A percentile compares a stretch with the other conserved stretches of the same genome.
phyloP scores from a whole-genome alignment of 2,113 vertebrate genomes.

The Cynocephalus volans region DNA sequence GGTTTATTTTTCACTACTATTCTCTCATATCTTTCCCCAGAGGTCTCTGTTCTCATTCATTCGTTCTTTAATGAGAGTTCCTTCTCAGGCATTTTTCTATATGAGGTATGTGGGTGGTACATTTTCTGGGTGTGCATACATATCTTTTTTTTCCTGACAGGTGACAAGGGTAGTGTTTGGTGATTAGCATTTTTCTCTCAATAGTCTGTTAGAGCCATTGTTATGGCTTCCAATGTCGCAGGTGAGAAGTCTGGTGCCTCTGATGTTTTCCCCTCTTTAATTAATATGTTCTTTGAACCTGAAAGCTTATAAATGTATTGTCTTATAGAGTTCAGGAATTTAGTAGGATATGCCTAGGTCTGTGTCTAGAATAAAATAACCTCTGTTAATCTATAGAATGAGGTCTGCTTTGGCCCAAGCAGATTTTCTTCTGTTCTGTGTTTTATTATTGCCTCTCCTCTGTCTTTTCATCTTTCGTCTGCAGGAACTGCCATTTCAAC shows the following conservation, averaged over 20 bases:
- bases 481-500: background rate
- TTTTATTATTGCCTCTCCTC: background rate
- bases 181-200: background rate
- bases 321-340: background rate
- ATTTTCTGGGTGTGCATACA: background rate
- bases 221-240: background rate
- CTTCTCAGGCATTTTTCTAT: background rate
- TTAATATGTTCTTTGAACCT: background rate
- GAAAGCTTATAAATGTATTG: background rate
- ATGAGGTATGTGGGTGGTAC: background rate
- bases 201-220: background rate
- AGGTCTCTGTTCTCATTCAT: background rate
- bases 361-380: background rate
- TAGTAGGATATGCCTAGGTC: background rate
- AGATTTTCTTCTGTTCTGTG: background rate
- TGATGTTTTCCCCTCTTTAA: background rate
- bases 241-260: background rate
- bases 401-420: background rate
- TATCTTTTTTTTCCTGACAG: background rate
- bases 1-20: background rate
- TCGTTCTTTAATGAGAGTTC: background rate
- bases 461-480: constrained; percentile 32
- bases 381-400: background rate
- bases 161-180: background rate
- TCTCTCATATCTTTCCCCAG: background rate